phyloP scores from a whole-genome alignment of 2,888 invertebrate species.

The Allygus modestus region DNA sequence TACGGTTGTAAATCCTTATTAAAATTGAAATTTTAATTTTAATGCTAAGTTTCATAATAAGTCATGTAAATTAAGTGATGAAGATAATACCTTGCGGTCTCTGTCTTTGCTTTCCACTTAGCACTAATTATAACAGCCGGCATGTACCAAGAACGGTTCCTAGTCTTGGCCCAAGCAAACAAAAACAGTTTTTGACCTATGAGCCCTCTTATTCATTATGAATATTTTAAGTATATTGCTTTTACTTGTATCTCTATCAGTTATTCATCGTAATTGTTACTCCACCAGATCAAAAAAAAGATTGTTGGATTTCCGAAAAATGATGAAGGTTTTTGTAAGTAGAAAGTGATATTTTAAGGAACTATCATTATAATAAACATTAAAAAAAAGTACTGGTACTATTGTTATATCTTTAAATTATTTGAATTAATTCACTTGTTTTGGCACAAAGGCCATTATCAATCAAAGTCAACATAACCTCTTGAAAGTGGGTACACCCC shows the following conservation, averaged over 20 bases:
- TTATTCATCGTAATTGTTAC: not conserved
- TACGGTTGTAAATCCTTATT: too few relatives aligned
- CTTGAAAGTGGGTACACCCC: too few relatives aligned
- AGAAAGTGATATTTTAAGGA: not conserved
- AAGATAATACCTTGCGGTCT: too few relatives aligned
- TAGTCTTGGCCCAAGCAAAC: not conserved
- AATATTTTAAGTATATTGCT: not conserved
- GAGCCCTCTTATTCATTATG: not conserved
- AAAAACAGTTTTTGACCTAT: not conserved
- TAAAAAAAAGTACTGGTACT: too few relatives aligned
- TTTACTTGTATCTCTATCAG: not conserved
- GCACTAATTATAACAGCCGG: not conserved
- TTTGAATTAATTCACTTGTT: too few relatives aligned
- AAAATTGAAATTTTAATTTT: too few relatives aligned
- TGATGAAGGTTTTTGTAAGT: slow-evolving; percentile 57
- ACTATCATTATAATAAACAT: too few relatives aligned
- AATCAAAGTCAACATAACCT: too few relatives aligned
- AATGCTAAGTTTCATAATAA: not conserved
- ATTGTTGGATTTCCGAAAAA: slow-evolving; percentile 42
- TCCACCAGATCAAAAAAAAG: slow-evolving; percentile 13
- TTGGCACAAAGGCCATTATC: too few relatives aligned
- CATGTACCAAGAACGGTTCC: not conserved
- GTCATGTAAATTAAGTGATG: too few relatives aligned
- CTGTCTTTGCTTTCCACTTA: not conserved
- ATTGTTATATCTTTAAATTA: too few relatives aligned